A percentile compares a stretch with the other conserved stretches of the same genome.
Conservation (phyloP, 2,797 vertebrate genomes). For the Corythornis leucogaster region DNA sequence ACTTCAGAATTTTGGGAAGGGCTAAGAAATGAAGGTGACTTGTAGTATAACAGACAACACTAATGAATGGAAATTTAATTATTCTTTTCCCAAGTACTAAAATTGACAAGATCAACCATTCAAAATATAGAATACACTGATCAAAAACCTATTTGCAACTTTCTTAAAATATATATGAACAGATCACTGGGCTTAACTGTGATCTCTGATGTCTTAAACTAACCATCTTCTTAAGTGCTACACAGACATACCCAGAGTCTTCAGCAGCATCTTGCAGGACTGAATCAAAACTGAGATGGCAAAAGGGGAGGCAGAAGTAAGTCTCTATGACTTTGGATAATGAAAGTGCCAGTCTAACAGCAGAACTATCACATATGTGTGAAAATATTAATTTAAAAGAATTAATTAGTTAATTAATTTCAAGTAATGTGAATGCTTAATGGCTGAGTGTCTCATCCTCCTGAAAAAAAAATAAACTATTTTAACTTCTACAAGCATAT, state of each 20-base stretch:
- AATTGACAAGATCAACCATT: not conserved
- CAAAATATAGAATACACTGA: not conserved
- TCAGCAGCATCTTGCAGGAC: not conserved
- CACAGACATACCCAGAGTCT: not conserved
- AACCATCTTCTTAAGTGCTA: not conserved
- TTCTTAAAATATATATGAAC: not conserved
- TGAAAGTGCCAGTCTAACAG: not conserved
- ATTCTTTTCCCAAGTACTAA: not conserved
- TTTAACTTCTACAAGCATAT: not conserved
- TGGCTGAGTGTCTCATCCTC: not conserved
- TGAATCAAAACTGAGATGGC: not conserved
- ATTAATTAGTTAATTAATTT: slow-evolving; percentile 20
- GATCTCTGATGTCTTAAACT: not conserved
- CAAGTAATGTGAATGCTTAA: not conserved
- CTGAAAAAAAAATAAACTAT: not conserved
- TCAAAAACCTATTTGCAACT: not conserved
- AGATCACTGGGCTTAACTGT: not conserved
- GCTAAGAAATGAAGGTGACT: not conserved
- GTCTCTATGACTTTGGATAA: not conserved
- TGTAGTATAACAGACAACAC: rapidly evolving
- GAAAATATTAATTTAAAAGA: slow-evolving; percentile 7
- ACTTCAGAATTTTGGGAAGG: rapidly evolving
- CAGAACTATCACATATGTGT: not conserved
- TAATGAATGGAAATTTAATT: not conserved
- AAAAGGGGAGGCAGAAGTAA: not conserved